Base-by-base conservation (phyloP, 2,888 invertebrate genomes). In the Papilio elwesi region DNA sequence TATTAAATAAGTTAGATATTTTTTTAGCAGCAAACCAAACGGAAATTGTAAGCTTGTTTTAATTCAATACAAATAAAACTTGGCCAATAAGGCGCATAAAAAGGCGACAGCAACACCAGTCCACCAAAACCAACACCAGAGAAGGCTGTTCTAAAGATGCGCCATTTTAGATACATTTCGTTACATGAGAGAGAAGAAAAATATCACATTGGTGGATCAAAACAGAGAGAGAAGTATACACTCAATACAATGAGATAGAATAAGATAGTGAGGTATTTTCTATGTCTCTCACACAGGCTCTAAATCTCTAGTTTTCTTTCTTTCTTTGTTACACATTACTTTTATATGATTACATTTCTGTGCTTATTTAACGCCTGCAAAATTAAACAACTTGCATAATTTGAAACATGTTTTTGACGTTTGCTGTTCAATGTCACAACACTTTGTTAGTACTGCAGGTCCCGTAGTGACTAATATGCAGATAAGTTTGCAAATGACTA, bases 1-100 rank as follows among this genome's bases (percentile, higher is more conserved):
- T 57, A 57, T 57, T 36, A 8, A 57, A 57, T 57, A 57, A 57
- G 1, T 57, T 57, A 57, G 13, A 12, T 16, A 26, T 55, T 53
- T 55, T 53, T 49, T n/a, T 13, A 51, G 13, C 51, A 51, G 16
- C 4, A 16, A 53, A 53, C 10, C 10, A 11, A 55, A 26, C n/a
- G 10, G 9, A 16, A 53, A 0, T 53, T 15, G 8, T 15, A 53
- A 10, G 11, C 26, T 26, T 26, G 26, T 26, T 26, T 2, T 26
- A 26, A 2, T 2, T 26, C 4, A 26, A 26, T 2, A 26, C 26
- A 26, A 26, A 26, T 26, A 26, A 26, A 26, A 26, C 26, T 26
- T 26, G 1, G 26, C 26, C 2, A 2, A 26, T 26, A 26, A 26
- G 1, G 26, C n/a, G n/a, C n/a, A n/a, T n/a, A 26, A 1, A 26